phyloP scores from a whole-genome alignment of 2,113 vertebrate genomes.

The Macroglossus sobrinus region DNA sequence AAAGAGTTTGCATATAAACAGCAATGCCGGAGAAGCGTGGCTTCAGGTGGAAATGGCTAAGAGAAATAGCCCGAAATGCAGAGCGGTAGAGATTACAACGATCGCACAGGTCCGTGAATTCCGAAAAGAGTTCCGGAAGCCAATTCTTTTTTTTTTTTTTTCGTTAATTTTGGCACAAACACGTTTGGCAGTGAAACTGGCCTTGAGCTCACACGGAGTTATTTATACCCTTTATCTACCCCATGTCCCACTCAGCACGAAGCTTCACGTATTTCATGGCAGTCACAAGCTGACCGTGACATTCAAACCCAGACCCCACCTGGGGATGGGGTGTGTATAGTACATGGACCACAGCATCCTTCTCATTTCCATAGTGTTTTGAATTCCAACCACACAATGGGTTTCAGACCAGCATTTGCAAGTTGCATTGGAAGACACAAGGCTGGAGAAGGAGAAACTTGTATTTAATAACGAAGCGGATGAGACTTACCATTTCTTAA shows the following conservation, averaged over 20 bases:
- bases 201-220: background rate
- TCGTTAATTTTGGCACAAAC: background rate
- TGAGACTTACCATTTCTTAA: background rate
- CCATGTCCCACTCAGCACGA: background rate
- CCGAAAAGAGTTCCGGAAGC: background rate
- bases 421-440: background rate
- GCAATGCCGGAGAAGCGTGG: background rate
- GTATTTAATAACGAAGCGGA: background rate
- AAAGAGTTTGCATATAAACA: background rate
- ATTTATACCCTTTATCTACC: background rate
- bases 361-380: background rate
- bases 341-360: background rate
- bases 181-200: background rate
- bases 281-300: background rate
- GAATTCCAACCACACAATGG: background rate
- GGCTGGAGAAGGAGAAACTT: background rate
- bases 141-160: background rate
- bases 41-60: background rate
- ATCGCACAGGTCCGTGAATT: background rate
- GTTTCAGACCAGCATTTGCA: background rate
- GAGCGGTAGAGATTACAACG: background rate
- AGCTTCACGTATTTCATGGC: background rate
- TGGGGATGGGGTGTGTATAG: rapidly evolving
- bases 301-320: background rate
- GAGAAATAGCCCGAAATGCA: background rate